Evolutionary conservation across 1,140 invertebrate genomes (phyloP).

Genomic region (Diploscapter pachys): DNA sequence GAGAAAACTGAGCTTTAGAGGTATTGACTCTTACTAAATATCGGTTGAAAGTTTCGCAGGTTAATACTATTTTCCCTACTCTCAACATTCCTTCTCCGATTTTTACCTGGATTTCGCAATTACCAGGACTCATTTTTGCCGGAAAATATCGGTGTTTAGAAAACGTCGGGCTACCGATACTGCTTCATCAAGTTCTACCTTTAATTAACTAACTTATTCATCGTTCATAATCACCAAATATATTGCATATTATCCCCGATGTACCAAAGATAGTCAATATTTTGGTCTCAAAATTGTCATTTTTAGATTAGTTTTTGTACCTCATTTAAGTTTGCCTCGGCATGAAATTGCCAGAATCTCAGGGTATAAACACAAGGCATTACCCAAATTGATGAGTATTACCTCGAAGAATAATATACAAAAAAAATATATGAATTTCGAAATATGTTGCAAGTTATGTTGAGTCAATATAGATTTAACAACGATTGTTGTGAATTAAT

Average conservation of each 20-base stretch:
- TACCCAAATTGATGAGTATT: conserved; percentile 15
- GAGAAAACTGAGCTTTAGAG: conserved; percentile 10
- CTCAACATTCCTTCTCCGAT: not conserved
- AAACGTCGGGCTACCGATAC: too few species aligned
- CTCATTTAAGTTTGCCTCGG: conserved; percentile 3
- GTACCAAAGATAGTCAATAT: not conserved
- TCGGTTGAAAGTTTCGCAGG: not conserved
- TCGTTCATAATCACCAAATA: too few species aligned
- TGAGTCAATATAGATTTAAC: conserved; percentile 6
- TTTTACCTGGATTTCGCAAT: not conserved
- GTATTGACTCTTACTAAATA: too few species aligned
- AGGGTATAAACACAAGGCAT: conserved; percentile 3
- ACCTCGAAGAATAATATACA: conserved; percentile 5
- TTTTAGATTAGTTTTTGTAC: not conserved
- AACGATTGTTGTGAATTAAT: too few species aligned
- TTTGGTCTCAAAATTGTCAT: conserved; percentile 19
- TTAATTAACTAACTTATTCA: too few species aligned
- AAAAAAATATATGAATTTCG: conserved; percentile 6
- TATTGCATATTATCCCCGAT: not conserved
- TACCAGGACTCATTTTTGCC: too few species aligned
- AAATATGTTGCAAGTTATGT: conserved; percentile 14
- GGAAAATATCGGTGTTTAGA: too few species aligned
- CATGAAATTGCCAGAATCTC: not conserved
- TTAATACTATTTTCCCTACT: not conserved
- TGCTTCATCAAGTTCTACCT: too few species aligned